Percentiles rank a stretch among this genome's conserved stretches.
Conservation (phyloP, 2,797 vertebrate species). For the Alcedo atthis region DNA sequence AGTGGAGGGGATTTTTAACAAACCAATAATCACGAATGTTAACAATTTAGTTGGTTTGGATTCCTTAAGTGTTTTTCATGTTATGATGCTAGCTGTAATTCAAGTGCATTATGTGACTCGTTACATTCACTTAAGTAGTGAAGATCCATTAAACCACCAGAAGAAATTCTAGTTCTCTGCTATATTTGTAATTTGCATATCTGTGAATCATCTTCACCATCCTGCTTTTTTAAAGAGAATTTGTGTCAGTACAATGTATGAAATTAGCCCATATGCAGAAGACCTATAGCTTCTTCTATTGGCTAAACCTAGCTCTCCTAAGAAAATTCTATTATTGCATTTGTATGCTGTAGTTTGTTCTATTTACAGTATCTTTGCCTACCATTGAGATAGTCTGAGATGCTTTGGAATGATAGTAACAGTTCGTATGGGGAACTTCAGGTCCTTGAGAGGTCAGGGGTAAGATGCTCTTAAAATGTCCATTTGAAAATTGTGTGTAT, state of each 20-base stretch:
- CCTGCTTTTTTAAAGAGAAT: neutral
- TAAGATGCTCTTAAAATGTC: neutral
- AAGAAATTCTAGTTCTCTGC: neutral
- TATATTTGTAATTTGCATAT: neutral
- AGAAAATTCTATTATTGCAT: neutral
- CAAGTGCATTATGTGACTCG: neutral
- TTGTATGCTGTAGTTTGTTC: neutral
- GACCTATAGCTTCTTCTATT: neutral
- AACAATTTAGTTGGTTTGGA: neutral
- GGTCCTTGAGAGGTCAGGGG: neutral
- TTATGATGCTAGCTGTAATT: neutral
- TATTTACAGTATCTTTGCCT: neutral
- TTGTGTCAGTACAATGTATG: neutral
- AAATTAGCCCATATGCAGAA: neutral
- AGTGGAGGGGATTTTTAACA: neutral
- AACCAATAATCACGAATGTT: neutral
- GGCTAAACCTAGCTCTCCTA: neutral
- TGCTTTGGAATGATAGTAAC: neutral
- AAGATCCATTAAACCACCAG: neutral
- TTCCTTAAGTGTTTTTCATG: constrained; percentile 2
- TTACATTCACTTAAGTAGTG: neutral
- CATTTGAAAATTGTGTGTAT: neutral
- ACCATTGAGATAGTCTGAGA: neutral
- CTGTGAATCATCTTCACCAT: neutral
- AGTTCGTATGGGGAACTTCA: neutral